phyloP scores from a whole-genome alignment of 2,797 vertebrate species.

The Hirundo rustica region DNA sequence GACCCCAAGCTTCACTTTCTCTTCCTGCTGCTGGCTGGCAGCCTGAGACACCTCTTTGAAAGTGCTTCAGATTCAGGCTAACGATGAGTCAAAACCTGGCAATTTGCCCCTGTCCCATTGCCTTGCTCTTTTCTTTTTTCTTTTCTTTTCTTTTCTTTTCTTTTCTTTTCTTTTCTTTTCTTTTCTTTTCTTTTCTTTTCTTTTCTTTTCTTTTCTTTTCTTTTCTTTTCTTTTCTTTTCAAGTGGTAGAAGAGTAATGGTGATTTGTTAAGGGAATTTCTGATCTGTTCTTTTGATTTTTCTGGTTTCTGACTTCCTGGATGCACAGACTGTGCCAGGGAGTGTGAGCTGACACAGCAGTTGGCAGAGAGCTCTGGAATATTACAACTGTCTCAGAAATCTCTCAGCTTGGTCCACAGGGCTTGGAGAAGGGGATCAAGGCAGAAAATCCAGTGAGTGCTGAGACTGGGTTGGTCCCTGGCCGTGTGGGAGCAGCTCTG shows the following conservation, averaged over 20 bases:
- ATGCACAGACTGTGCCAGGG: not conserved
- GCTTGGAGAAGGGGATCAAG: not conserved
- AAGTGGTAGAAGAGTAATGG: not conserved
- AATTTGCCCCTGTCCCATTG: fast-evolving
- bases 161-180: not conserved
- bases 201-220: not conserved
- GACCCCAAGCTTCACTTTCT: not conserved
- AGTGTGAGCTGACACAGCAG: not conserved
- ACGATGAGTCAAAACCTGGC: not conserved
- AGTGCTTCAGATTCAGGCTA: not conserved
- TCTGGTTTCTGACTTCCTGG: not conserved
- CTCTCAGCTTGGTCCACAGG: not conserved
- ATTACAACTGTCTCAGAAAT: not conserved
- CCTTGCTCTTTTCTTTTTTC: not conserved
- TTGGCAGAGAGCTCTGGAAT: not conserved
- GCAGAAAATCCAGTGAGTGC: not conserved
- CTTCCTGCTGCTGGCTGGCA: not conserved
- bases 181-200: too few species aligned
- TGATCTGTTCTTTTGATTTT: not conserved
- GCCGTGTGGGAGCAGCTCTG: not conserved
- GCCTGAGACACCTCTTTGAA: not conserved
- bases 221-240: not conserved
- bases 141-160: not conserved
- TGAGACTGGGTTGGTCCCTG: not conserved
- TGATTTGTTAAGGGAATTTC: not conserved